These are phyloP conservation scores for Neofelis nebulosa DNA, from an alignment of 2,113 vertebrate genomes.

Conservation along the genomic window DNA sequence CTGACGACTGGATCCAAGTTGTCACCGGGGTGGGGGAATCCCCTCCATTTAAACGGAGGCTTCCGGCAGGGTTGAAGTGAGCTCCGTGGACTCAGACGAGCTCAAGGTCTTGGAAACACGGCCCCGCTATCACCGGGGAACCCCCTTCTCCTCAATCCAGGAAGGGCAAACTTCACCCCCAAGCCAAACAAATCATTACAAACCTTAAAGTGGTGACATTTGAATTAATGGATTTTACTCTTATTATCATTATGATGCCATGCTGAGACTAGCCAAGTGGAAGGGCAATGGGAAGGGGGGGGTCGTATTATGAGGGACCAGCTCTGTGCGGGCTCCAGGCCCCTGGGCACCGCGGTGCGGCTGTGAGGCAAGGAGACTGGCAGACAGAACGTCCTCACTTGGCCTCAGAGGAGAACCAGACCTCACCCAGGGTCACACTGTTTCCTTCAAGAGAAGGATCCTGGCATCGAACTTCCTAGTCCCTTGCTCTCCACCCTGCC, in stretches of 20 bases:
- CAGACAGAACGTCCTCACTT: background rate
- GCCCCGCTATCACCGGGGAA: background rate
- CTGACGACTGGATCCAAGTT: too few species aligned
- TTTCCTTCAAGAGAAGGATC: background rate
- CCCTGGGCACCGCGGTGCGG: fast-evolving
- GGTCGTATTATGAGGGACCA: background rate
- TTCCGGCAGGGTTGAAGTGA: background rate
- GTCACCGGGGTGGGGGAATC: background rate
- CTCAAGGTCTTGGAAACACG: background rate
- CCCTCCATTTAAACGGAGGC: background rate
- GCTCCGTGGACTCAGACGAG: background rate
- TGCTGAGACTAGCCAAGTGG: background rate
- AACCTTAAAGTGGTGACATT: background rate
- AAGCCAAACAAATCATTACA: background rate
- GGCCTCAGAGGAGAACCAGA: constrained; percentile 30
- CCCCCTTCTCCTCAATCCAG: background rate
- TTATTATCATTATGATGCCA: constrained; percentile 12
- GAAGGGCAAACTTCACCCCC: background rate
- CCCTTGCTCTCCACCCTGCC: background rate
- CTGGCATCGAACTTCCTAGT: background rate
- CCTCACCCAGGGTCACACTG: constrained; percentile 12
- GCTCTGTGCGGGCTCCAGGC: background rate
- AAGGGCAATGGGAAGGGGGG: background rate
- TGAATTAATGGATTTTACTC: constrained; percentile 55
- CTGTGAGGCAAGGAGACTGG: background rate